Evolutionary conservation across 2,888 invertebrate genomes (phyloP).

Genomic region (Strigamia transsilvanica): DNA sequence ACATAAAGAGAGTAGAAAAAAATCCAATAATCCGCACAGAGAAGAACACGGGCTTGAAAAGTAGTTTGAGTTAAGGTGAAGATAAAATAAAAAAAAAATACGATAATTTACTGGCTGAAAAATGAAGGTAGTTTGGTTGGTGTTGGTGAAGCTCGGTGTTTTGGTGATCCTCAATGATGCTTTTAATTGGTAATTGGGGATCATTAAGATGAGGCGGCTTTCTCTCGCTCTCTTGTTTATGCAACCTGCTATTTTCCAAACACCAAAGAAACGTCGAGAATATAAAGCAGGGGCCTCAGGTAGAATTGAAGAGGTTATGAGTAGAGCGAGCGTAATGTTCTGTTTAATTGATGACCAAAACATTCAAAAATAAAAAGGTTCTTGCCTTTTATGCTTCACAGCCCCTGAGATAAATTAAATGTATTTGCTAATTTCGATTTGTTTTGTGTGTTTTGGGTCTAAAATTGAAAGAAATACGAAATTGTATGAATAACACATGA

Average conservation of each 20-base stretch:
- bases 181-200: conserved; percentile 49
- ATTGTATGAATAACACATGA: too few relatives aligned
- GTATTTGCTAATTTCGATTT: too few relatives aligned
- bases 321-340: conserved; percentile 1
- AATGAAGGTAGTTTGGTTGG: conserved; percentile 9
- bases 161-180: conserved; percentile 49
- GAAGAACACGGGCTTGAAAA: conserved; percentile 43
- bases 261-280: neutral
- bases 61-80: conserved; percentile 35
- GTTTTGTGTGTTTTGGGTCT: too few relatives aligned
- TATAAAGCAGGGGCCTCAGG: conserved; percentile 11
- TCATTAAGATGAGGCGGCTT: conserved; percentile 26
- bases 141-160: neutral
- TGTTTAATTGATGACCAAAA: conserved; percentile 17
- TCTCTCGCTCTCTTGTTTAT: conserved; percentile 43
- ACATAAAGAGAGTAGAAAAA: conserved; percentile 21
- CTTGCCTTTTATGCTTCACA: neutral
- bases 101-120: conserved; percentile 37
- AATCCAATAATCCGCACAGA: conserved; percentile 33
- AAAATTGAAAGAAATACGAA: too few relatives aligned
- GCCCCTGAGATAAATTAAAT: neutral
- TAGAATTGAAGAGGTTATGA: conserved; percentile 18
- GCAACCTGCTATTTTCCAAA: conserved; percentile 38
- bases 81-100: neutral
- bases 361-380: conserved; percentile 13